phyloP scores from a whole-genome alignment of 2,888 invertebrate genomes.

The Drosophila sordidula region DNA sequence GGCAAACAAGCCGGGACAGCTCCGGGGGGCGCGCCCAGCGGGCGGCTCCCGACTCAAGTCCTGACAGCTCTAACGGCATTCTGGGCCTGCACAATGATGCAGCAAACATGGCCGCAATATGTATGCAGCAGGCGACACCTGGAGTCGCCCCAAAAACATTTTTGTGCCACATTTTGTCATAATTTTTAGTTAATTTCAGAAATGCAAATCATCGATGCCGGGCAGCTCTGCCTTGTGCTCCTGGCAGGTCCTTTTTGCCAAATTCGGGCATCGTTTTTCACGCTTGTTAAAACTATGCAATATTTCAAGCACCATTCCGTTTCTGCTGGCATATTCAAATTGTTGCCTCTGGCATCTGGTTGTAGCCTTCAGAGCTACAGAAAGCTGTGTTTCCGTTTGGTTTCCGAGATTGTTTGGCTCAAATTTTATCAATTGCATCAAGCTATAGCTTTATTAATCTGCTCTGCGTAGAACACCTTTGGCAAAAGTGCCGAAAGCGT shows the following conservation, averaged over 20 bases:
- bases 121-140: constrained; percentile 37
- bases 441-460: neutral
- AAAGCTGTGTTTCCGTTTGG: constrained; percentile 9
- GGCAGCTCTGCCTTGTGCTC: constrained; percentile 4
- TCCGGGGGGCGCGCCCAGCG: constrained; percentile 4
- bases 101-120: constrained; percentile 59
- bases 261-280: constrained; percentile 64
- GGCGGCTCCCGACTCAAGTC: neutral
- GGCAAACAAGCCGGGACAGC: constrained; percentile 64
- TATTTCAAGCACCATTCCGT: constrained; percentile 60
- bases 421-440: too few relatives aligned
- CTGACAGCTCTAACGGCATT: constrained; percentile 28
- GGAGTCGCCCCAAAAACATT: neutral
- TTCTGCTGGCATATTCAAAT: constrained; percentile 21
- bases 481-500: too few relatives aligned
- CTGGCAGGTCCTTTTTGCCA: constrained; percentile 57
- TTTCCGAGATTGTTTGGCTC: constrained; percentile 14
- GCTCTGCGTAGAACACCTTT: neutral
- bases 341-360: constrained; percentile 3
- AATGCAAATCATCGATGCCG: constrained; percentile 76
- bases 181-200: constrained; percentile 77
- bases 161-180: constrained; percentile 63
- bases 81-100: constrained; percentile 63
- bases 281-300: constrained; percentile 63
- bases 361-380: constrained; percentile 31